Evolutionary conservation across 1,140 invertebrate genomes (phyloP), one percentile per base, ranked within the genome.

Genomic region (Drosophila varians): DNA sequence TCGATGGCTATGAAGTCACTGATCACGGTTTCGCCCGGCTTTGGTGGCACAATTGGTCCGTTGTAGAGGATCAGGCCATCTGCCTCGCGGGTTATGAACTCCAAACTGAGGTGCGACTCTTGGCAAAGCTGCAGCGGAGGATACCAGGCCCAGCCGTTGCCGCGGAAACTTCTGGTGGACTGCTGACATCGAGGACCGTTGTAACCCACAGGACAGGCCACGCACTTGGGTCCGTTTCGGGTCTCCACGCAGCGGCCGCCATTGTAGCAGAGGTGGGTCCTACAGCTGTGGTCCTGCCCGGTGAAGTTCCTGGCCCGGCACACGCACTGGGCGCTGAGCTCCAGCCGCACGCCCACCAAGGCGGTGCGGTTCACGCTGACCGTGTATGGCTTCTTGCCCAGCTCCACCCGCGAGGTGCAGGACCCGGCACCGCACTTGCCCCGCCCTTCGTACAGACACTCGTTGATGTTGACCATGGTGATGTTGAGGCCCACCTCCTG

Each of bases 281-380:
- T 91, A 77, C 95, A 96, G 3, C 92, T 92, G 80, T 94, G 92
- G 47, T 92, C 90, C 48, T 92, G 91, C 1, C 40, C 38, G 9
- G 91, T 91, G 58, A 94, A 94, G 73, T 94, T 94, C 25, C 94
- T 77, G 0, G 93, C 93, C 3, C 92, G 92, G 68, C 93, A 94
- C 8, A 91, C 91, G 73, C 94, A 94, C 68, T 93, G 92, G 0
- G 93, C 92, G 45, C 92, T 90, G 14, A 93, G 92, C 65, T 92
- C 92, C 4, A 94, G 92, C n/a, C 92, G 91, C 2, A 95, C 93
- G 4, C 95, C 94, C 16, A 95, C 94, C 47, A 95, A 87, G 0
- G 94, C 92, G 0, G 91, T 96, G 62, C 94, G 94, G 79, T 96
- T 96, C 0, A 95, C 94, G 84, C 96, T 96, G 3, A 96, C 94